Conservation (phyloP, 2,888 invertebrate genomes). For the Dolichopus griseipennis region DNA sequence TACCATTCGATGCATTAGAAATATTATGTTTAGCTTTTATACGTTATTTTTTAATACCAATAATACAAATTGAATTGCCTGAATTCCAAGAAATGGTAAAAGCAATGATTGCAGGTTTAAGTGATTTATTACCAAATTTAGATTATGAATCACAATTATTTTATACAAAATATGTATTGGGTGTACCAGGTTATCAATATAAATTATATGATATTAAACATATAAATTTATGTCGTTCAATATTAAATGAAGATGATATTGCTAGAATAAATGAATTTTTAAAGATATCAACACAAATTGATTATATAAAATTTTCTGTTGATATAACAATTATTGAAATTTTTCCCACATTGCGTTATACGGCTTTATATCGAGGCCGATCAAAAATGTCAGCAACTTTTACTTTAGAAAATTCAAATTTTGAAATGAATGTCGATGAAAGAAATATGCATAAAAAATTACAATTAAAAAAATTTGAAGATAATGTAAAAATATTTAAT, state of each 20-base stretch:
- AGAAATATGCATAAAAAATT: neutral
- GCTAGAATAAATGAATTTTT: slow-evolving; percentile 8
- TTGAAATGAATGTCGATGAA: neutral
- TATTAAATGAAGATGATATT: slow-evolving; percentile 20
- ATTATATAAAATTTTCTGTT: slow-evolving; percentile 11
- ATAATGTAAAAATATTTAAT: neutral
- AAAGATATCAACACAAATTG: neutral
- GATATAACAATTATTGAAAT: slow-evolving; percentile 16
- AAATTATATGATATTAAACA: slow-evolving; percentile 16
- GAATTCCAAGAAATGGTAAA: slow-evolving; percentile 20
- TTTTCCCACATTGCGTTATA: neutral
- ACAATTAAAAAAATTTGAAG: slow-evolving; percentile 7
- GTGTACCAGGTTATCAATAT: slow-evolving; percentile 24
- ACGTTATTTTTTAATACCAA: slow-evolving; percentile 23
- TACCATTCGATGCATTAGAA: slow-evolving; percentile 18
- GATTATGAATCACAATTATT: slow-evolving; percentile 22
- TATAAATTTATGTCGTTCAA: slow-evolving; percentile 13
- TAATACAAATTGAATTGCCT: slow-evolving; percentile 21
- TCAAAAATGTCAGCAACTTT: neutral
- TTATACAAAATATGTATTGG: slow-evolving; percentile 14
- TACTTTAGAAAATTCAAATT: neutral
- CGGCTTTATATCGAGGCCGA: no score
- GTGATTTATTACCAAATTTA: slow-evolving; percentile 16
- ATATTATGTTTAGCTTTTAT: slow-evolving; percentile 19
- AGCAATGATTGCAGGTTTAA: slow-evolving; percentile 21